These are phyloP conservation scores for Alectura lathami DNA, from an alignment of 2,113 vertebrate species.

Conservation along the genomic window DNA sequence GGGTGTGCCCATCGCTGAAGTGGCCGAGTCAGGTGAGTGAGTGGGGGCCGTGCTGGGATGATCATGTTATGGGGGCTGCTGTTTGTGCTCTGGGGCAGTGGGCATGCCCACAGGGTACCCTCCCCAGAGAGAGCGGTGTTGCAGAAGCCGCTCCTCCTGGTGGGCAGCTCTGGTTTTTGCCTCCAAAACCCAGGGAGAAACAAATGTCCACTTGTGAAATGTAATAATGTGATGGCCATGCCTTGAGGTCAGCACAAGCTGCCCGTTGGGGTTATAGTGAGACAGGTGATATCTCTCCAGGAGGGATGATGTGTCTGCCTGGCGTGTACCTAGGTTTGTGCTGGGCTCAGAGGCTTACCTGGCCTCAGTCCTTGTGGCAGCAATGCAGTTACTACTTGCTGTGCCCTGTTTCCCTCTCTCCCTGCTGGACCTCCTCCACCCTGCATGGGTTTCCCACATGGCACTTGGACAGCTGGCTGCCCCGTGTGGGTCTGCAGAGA, in stretches of 20 bases:
- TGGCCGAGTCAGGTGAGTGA: constrained; percentile 93
- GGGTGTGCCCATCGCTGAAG: constrained; percentile 90
- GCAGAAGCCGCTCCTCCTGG: background rate
- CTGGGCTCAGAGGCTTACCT: background rate
- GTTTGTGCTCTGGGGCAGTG: too few species aligned
- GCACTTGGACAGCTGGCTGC: background rate
- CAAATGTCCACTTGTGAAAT: rapidly evolving
- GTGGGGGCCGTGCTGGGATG: background rate
- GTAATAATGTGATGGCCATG: too few species aligned
- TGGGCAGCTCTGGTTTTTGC: background rate
- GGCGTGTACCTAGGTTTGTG: background rate
- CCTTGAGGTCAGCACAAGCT: background rate
- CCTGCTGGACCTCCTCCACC: background rate
- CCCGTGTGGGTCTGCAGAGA: rapidly evolving
- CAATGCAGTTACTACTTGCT: background rate
- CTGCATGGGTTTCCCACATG: background rate
- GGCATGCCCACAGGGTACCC: background rate
- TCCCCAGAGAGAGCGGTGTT: rapidly evolving
- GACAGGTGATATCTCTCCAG: background rate
- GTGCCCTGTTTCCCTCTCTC: background rate
- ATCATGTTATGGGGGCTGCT: background rate
- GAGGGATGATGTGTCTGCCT: background rate
- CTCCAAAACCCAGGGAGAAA: background rate
- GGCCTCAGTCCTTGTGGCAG: background rate
- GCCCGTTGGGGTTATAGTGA: background rate